phyloP scores from a whole-genome alignment of 2,888 invertebrate species.

The Alviniconcha strummeri region DNA sequence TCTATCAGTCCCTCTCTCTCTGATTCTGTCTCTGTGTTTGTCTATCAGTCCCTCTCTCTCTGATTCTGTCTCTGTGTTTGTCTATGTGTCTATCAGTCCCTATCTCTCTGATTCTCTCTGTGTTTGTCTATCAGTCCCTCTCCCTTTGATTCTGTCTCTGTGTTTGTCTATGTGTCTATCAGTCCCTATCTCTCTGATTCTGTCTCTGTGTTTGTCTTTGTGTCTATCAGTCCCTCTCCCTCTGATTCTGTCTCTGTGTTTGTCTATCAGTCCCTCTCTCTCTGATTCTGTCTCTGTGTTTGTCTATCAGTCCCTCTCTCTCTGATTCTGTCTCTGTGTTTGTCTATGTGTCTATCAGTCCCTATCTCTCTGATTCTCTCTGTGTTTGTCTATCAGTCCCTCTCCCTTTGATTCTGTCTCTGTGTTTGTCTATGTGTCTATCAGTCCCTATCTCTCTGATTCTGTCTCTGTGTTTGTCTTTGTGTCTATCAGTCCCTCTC shows the following conservation, averaged over 20 bases:
- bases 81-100: too few species aligned
- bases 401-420: too few species aligned
- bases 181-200: too few species aligned
- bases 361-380: background rate
- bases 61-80: background rate
- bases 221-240: too few species aligned
- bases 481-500: too few species aligned
- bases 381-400: background rate
- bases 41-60: background rate
- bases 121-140: too few species aligned
- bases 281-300: background rate
- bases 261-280: background rate
- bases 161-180: too few species aligned
- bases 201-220: too few species aligned
- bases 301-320: background rate
- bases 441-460: background rate
- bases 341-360: background rate
- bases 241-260: too few species aligned
- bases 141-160: too few species aligned
- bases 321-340: background rate
- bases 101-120: too few species aligned
- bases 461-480: background rate
- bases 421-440: background rate
- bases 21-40: background rate
- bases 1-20: background rate